Conservation (phyloP, 2,797 vertebrate genomes). For the Alauda arvensis region DNA sequence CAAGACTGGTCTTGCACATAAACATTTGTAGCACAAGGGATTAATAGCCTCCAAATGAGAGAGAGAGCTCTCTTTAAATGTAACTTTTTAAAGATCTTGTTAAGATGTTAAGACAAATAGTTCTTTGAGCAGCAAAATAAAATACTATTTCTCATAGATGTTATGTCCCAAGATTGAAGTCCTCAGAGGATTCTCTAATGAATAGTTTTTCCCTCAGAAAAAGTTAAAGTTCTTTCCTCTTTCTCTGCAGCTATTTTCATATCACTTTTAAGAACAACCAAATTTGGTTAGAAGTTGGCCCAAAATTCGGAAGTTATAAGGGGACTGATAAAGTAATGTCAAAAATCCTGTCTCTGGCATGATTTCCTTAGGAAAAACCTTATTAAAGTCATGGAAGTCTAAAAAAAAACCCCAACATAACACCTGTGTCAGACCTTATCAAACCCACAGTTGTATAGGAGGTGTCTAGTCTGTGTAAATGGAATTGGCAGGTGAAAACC, state of each 20-base stretch:
- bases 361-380: background rate
- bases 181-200: background rate
- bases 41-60: background rate
- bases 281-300: background rate
- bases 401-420: background rate
- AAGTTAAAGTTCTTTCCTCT: background rate
- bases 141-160: background rate
- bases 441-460: background rate
- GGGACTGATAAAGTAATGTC: background rate
- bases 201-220: background rate
- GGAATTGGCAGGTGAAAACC: background rate
- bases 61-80: background rate
- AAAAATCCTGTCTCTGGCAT: background rate
- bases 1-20: background rate
- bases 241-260: background rate
- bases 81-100: background rate
- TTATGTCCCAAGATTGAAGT: background rate
- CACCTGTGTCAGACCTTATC: background rate
- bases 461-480: background rate
- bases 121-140: conserved; percentile 2
- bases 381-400: background rate
- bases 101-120: conserved; percentile 1
- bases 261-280: background rate
- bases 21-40: conserved; percentile 14
- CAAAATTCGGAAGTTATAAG: background rate